A percentile compares a stretch with the other conserved stretches of the same genome.
Conservation (phyloP, 1,140 invertebrate genomes). For the Bombus huntii region DNA sequence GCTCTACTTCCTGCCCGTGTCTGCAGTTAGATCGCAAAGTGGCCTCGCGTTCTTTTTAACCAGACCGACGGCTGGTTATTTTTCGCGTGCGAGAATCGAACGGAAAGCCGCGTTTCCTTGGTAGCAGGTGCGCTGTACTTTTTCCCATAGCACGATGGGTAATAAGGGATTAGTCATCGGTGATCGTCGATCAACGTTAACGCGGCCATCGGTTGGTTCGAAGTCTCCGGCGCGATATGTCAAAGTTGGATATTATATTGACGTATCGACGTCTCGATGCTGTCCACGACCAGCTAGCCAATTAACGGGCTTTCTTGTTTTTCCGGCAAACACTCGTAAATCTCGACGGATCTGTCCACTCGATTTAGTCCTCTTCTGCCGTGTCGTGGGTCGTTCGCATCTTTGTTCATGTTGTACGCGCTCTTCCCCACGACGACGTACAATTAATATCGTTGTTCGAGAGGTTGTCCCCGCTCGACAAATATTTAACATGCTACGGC, state of each 20-base stretch:
- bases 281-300: slow-evolving; percentile 63
- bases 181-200: slow-evolving; percentile 76
- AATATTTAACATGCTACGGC: slow-evolving; percentile 33
- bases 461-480: not conserved
- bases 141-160: slow-evolving; percentile 66
- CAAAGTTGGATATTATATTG: slow-evolving; percentile 70
- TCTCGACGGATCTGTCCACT: slow-evolving; percentile 55
- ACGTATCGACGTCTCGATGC: slow-evolving; percentile 67
- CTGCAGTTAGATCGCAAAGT: slow-evolving; percentile 54
- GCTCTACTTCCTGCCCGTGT: slow-evolving; percentile 10
- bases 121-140: slow-evolving; percentile 70
- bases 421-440: too few relatives aligned
- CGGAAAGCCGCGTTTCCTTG: not conserved
- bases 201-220: slow-evolving; percentile 35
- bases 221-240: slow-evolving; percentile 54
- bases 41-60: slow-evolving; percentile 33
- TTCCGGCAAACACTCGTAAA: slow-evolving; percentile 70
- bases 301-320: slow-evolving; percentile 70
- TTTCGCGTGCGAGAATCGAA: slow-evolving; percentile 7
- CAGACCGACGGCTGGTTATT: not conserved
- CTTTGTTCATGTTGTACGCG: too few relatives aligned
- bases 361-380: slow-evolving; percentile 30
- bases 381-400: too few relatives aligned
- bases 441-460: slow-evolving; percentile 36
- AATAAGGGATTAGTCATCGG: slow-evolving; percentile 75